phyloP scores from a whole-genome alignment of 2,888 invertebrate genomes.

The Synanthedon andrenaeformis region DNA sequence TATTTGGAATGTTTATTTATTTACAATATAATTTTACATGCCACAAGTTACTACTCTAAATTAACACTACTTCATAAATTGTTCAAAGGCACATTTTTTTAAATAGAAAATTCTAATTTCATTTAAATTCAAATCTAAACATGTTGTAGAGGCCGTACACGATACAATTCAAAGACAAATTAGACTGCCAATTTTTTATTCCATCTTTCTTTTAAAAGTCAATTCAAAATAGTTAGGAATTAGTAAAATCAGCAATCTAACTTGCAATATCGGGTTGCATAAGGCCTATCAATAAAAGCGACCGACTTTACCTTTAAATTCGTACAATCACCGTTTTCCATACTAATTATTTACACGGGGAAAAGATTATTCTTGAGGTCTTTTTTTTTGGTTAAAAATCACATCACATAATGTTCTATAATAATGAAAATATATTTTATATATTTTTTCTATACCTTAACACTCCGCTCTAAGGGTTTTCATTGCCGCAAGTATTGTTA shows the following conservation, averaged over 20 bases:
- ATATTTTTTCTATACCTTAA: slow-evolving; percentile 23
- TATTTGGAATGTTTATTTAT: neutral
- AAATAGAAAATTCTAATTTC: slow-evolving; percentile 46
- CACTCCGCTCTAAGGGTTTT: slow-evolving; percentile 25
- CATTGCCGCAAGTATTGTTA: too few relatives aligned
- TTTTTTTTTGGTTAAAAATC: slow-evolving; percentile 56
- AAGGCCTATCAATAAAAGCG: neutral
- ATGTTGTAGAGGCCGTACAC: neutral
- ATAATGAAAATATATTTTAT: slow-evolving; percentile 47
- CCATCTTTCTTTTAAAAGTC: neutral
- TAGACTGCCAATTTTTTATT: too few relatives aligned
- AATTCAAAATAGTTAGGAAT: neutral
- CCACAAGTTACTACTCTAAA: slow-evolving; percentile 42
- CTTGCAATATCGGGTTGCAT: too few relatives aligned
- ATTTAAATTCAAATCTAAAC: slow-evolving; percentile 10
- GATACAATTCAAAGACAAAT: too few relatives aligned
- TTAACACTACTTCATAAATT: slow-evolving; percentile 51
- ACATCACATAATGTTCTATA: slow-evolving; percentile 53
- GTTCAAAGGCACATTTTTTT: slow-evolving; percentile 62
- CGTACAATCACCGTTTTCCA: neutral
- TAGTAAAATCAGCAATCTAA: neutral
- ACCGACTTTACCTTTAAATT: slow-evolving; percentile 1
- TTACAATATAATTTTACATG: slow-evolving; percentile 17
- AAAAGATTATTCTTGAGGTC: slow-evolving; percentile 37
- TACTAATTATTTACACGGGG: slow-evolving; percentile 38